Conservation (phyloP, 2,888 invertebrate genomes). For the Diarsia mendica region DNA sequence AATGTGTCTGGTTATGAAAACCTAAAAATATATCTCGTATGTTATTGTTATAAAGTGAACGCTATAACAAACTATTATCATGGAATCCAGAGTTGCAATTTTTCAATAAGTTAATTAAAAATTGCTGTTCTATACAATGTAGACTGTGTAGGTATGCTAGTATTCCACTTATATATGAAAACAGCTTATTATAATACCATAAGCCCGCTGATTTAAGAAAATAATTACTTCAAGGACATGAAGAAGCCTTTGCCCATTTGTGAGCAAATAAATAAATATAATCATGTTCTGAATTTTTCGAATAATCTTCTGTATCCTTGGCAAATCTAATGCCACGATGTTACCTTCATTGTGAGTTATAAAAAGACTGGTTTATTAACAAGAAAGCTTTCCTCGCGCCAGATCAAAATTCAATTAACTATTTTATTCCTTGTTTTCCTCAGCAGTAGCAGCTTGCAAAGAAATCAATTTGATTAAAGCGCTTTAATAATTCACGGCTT, state of each 20-base stretch:
- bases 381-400: not conserved
- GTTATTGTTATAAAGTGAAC: too few species aligned
- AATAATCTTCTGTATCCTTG: not conserved
- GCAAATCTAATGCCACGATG: not conserved
- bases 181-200: not conserved
- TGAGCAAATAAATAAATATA: not conserved
- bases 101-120: not conserved
- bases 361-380: not conserved
- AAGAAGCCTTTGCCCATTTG: not conserved
- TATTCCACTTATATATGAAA: not conserved
- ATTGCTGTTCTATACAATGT: not conserved
- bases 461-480: not conserved
- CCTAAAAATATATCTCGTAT: not conserved
- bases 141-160: not conserved
- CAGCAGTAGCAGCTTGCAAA: not conserved
- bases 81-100: not conserved
- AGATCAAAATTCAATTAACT: not conserved
- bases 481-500: not conserved
- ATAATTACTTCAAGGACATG: not conserved
- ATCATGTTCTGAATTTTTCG: not conserved
- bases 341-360: not conserved
- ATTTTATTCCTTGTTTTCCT: not conserved
- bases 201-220: not conserved
- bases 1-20: not conserved
- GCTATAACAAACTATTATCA: not conserved